Conservation (phyloP, 2,888 invertebrate species). For the Gymnoscelis rufifasciata region DNA sequence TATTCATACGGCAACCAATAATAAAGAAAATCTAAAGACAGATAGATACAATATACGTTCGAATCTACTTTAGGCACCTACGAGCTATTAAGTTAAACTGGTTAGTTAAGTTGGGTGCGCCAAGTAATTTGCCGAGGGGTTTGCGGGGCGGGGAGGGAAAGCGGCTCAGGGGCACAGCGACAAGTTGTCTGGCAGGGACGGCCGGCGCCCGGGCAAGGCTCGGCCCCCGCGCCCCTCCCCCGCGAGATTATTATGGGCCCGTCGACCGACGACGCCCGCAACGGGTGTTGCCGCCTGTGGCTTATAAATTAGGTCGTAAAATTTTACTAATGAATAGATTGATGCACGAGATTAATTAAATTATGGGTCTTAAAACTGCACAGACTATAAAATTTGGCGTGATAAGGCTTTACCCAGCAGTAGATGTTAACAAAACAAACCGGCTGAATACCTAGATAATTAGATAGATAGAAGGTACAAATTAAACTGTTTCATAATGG, state of each 20-base stretch:
- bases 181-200: conserved; percentile 74
- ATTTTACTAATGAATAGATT: too few species aligned
- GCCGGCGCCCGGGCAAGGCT: conserved; percentile 20
- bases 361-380: too few species aligned
- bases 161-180: conserved; percentile 59
- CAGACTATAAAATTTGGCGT: too few species aligned
- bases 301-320: too few species aligned
- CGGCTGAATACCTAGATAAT: too few species aligned
- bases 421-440: too few species aligned
- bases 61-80: conserved; percentile 30
- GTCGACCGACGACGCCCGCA: conserved; percentile 23
- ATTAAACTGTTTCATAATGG: too few species aligned
- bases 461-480: too few species aligned
- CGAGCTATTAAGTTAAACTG: conserved; percentile 42
- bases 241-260: conserved; percentile 52
- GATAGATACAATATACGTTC: conserved; percentile 13
- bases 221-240: conserved; percentile 32
- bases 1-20: too few species aligned
- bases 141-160: conserved; percentile 33
- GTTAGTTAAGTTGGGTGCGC: conserved; percentile 54
- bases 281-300: conserved; percentile 8
- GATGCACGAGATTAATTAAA: too few species aligned
- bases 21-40: background rate
- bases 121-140: conserved; percentile 49
- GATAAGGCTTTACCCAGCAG: too few species aligned